phyloP scores from a whole-genome alignment of 2,113 vertebrate species.

The Nibea coibor region DNA sequence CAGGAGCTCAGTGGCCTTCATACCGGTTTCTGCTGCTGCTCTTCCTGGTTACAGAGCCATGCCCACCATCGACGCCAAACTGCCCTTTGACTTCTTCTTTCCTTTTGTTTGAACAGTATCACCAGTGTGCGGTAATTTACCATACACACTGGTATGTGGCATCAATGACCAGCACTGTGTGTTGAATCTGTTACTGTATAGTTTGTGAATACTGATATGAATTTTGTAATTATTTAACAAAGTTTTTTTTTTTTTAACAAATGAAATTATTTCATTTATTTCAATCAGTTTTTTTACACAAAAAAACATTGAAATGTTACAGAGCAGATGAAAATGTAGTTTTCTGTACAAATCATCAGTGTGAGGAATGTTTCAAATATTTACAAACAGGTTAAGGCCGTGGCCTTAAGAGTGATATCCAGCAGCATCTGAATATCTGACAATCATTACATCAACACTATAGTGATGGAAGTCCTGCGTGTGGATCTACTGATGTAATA shows the following conservation, averaged over 20 bases:
- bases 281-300: background rate
- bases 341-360: conserved; percentile 32
- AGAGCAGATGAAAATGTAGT: background rate
- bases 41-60: conserved; percentile 87
- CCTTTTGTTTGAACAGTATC: conserved; percentile 86
- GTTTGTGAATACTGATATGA: conserved; percentile 36
- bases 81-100: conserved; percentile 95
- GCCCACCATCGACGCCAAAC: conserved; percentile 88
- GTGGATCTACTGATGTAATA: background rate
- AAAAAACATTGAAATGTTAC: background rate
- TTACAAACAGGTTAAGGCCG: background rate
- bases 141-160: background rate
- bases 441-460: conserved; percentile 9
- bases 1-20: conserved; percentile 86
- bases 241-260: conserved; percentile 37
- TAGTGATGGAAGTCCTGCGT: background rate
- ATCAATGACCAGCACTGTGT: background rate
- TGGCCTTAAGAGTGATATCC: background rate
- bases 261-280: conserved; percentile 17
- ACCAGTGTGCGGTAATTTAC: background rate
- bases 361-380: conserved; percentile 4
- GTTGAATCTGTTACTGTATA: background rate
- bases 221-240: conserved; percentile 17
- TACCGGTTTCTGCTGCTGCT: conserved; percentile 87
- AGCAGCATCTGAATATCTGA: conserved; percentile 3